Base-by-base conservation (phyloP, 2,113 vertebrate genomes). In the Polypterus senegalus region DNA sequence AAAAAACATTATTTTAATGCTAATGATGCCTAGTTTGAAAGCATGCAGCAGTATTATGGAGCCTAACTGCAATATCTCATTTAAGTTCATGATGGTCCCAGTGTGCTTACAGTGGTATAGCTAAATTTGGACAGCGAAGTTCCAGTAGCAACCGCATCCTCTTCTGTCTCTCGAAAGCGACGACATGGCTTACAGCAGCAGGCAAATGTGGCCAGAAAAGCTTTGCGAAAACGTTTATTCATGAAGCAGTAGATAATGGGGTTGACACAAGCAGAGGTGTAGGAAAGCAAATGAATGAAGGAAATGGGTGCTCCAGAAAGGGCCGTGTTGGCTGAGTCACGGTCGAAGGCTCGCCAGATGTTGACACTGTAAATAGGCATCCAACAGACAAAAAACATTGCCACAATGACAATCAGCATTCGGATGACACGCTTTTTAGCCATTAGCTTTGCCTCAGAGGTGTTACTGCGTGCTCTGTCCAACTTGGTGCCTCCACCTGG, bases 161-260 rank as follows among this genome's bases (percentile, higher is more conserved):
- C 84, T 44, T 92, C 90, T 0, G 82, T 81, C 0, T 86, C 87
- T 0, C 68, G 70, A 4, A 78, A 69, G 0, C 0, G 68, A 1
- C 3, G 76, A 74, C 71, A 87, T 44, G 79, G 61, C 0, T 70
- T 65, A 4, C 74, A 67, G 59, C 90, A 92, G 74, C 89, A 78
- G 0, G 82, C 74, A 4, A 92, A 95, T 0, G 92, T 92, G 66
- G 83, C 61, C 2, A 87, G 66, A 7, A 91, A 85, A 10, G 93
- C 92, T 57, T 89, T 86, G 60, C 95, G 91, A 75, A 98, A 98
- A 9, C 94, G 92, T 3, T 86, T 94, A 84, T 98, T 96, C 92
- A 97, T 97, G 83, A 98, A 97, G 82, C 95, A 97, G 86, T 98
- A 98, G 77, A 97, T 88, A 45, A 98, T 77, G 1, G 95, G 95